phyloP scores from a whole-genome alignment of 1,140 invertebrate species.

The Steinernema feltiae region DNA sequence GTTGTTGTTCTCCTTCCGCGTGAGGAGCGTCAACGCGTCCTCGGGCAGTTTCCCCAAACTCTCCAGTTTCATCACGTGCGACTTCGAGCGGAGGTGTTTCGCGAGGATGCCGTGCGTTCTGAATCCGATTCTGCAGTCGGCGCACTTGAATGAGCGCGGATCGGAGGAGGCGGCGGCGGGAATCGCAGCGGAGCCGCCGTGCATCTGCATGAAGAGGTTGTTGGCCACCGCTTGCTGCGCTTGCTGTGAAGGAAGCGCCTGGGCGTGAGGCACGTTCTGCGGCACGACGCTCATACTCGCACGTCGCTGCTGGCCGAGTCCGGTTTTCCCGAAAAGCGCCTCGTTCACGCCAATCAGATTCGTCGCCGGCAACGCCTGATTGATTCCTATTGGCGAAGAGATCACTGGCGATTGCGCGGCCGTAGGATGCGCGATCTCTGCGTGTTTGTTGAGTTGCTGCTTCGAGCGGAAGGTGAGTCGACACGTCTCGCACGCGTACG shows the following conservation, averaged over 20 bases:
- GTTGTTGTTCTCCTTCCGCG: constrained; percentile 59
- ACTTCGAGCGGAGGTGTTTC: constrained; percentile 89
- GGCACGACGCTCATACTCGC: neutral
- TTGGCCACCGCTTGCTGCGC: neutral
- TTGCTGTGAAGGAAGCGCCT: neutral
- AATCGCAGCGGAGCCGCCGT: neutral
- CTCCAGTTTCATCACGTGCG: constrained; percentile 91
- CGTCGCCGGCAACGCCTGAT: neutral
- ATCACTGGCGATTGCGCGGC: constrained; percentile 22
- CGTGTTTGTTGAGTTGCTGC: neutral
- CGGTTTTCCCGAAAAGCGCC: neutral
- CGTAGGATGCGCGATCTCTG: neutral
- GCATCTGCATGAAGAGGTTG: constrained; percentile 8
- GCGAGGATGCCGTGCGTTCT: constrained; percentile 88
- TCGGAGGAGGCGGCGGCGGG: constrained; percentile 1
- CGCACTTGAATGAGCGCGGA: constrained; percentile 63
- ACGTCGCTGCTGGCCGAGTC: neutral
- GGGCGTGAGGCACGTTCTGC: neutral
- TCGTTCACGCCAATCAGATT: neutral
- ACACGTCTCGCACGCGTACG: neutral
- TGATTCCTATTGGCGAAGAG: neutral
- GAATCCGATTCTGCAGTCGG: constrained; percentile 88
- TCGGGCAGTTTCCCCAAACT: constrained; percentile 84
- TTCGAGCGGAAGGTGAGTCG: constrained; percentile 2
- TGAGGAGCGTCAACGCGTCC: constrained; percentile 88